Conservation (phyloP, 2,113 vertebrate genomes). For the Scomber colias region DNA sequence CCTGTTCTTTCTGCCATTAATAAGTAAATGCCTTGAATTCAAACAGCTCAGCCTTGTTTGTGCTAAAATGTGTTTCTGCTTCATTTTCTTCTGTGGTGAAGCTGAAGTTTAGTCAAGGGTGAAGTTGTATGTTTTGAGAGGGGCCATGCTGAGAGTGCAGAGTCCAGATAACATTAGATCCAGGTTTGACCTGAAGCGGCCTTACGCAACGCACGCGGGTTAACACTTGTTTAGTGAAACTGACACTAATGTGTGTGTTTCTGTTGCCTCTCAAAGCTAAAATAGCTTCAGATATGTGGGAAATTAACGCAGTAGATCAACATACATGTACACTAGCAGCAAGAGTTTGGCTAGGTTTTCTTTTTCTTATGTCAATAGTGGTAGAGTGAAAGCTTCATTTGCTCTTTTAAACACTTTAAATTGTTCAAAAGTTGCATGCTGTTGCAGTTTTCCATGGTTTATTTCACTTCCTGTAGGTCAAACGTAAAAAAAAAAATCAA, state of each 20-base stretch:
- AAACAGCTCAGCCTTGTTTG: slow-evolving; percentile 11
- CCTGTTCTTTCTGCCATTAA: not conserved
- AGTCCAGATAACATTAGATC: slow-evolving; percentile 7
- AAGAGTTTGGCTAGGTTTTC: too few relatives aligned
- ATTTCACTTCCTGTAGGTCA: too few relatives aligned
- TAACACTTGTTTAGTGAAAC: slow-evolving; percentile 19
- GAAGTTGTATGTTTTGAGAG: slow-evolving; percentile 12
- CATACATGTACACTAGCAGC: too few relatives aligned
- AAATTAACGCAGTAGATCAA: not conserved
- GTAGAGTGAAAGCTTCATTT: not conserved
- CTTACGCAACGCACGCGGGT: not conserved
- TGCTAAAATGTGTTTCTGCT: slow-evolving; percentile 18
- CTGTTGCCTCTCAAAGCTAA: not conserved
- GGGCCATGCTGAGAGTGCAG: slow-evolving; percentile 3
- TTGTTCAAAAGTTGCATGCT: not conserved
- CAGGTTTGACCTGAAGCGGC: not conserved
- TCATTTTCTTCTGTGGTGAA: slow-evolving; percentile 4
- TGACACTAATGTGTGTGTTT: not conserved
- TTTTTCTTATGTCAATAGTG: not conserved
- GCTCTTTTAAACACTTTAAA: not conserved
- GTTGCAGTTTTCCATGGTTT: too few relatives aligned
- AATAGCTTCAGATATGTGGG: not conserved
- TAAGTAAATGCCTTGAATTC: slow-evolving; percentile 9
- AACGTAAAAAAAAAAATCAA: too few relatives aligned
- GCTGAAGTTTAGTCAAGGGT: slow-evolving; percentile 24